Evolutionary conservation across 1,140 invertebrate genomes (phyloP).

Genomic region (Habropoda laboriosa): DNA sequence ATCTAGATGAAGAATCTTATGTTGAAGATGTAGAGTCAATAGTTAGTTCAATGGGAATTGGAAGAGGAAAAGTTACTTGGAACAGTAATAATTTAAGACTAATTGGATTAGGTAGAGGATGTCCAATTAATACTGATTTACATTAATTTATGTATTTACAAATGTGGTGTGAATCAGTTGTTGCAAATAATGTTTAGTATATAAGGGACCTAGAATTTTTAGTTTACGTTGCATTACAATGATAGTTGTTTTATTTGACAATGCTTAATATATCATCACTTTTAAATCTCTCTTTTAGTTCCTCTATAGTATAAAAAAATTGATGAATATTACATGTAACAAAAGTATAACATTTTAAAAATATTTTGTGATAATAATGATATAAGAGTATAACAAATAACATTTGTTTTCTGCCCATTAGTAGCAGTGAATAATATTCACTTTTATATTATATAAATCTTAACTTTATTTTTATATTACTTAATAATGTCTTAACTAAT

Average conservation of each 20-base stretch:
- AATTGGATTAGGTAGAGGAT: slow-evolving; percentile 29
- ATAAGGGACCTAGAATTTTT: slow-evolving; percentile 41
- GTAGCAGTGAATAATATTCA: slow-evolving; percentile 20
- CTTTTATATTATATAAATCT: background rate
- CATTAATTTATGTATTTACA: slow-evolving; percentile 64
- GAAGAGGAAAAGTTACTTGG: slow-evolving; percentile 45
- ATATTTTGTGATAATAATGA: slow-evolving; percentile 6
- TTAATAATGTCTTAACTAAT: background rate
- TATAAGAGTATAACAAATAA: slow-evolving; percentile 27
- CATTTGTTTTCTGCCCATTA: background rate
- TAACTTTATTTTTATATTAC: slow-evolving; percentile 23
- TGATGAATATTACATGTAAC: background rate
- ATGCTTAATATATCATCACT: slow-evolving; percentile 22
- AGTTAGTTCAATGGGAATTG: slow-evolving; percentile 48
- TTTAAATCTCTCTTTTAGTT: background rate
- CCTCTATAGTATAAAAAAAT: background rate
- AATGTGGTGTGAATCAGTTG: slow-evolving; percentile 34
- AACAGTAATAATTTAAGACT: background rate
- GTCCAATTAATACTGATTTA: slow-evolving; percentile 44
- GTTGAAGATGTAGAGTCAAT: slow-evolving; percentile 60
- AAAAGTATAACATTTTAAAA: background rate
- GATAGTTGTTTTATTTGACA: slow-evolving; percentile 22
- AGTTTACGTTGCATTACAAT: slow-evolving; percentile 19
- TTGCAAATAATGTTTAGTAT: slow-evolving; percentile 40
- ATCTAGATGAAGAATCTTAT: slow-evolving; percentile 28